These are phyloP conservation scores for Hyppa rectilinea DNA, from an alignment of 2,888 invertebrate species.

Conservation along the genomic window DNA sequence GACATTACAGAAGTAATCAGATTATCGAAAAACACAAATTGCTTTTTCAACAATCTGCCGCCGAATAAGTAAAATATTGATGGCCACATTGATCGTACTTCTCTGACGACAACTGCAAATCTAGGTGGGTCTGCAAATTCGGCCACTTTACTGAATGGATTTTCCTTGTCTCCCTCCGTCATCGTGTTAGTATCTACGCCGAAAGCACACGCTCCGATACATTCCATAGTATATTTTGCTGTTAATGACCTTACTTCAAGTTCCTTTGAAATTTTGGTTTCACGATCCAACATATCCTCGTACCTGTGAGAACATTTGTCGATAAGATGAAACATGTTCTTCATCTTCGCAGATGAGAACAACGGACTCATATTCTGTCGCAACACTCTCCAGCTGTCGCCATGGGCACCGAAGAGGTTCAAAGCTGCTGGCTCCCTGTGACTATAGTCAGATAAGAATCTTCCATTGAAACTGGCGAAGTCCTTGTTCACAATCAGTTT, in stretches of 20 bases:
- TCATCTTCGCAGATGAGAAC: constrained; percentile 66
- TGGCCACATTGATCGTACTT: constrained; percentile 30
- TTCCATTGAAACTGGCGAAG: constrained; percentile 71
- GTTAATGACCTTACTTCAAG: constrained; percentile 43
- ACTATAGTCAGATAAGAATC: constrained; percentile 66
- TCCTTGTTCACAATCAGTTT: constrained; percentile 74
- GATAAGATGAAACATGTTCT: constrained; percentile 66
- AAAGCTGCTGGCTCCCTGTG: constrained; percentile 52
- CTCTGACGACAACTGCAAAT: neutral
- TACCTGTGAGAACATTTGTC: constrained; percentile 54
- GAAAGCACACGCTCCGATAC: constrained; percentile 47
- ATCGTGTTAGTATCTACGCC: constrained; percentile 42
- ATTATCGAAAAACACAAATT: constrained; percentile 46
- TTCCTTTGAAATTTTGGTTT: constrained; percentile 37
- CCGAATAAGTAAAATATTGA: constrained; percentile 25
- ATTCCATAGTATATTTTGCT: constrained; percentile 56
- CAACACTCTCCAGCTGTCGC: constrained; percentile 62
- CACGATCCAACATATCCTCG: constrained; percentile 52
- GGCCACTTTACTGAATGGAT: constrained; percentile 35
- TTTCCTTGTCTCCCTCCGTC: constrained; percentile 17
- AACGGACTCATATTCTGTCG: constrained; percentile 65
- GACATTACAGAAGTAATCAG: constrained; percentile 53
- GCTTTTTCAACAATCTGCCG: neutral
- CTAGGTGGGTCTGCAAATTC: neutral
- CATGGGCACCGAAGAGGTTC: constrained; percentile 58